Conservation (phyloP, 1,140 invertebrate species). For the Marisa cornuarietis region DNA sequence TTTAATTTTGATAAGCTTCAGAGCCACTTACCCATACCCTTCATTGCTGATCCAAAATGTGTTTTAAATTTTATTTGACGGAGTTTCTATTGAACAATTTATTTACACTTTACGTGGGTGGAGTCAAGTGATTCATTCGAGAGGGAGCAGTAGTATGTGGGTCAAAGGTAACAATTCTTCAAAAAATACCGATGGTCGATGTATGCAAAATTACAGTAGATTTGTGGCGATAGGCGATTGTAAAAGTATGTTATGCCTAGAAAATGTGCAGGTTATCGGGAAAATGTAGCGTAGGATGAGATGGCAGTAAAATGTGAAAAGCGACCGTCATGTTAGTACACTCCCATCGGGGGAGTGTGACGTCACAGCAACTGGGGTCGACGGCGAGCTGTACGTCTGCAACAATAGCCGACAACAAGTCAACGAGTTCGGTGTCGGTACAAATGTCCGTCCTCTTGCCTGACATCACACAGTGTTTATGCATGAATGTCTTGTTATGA, state of each 20-base stretch:
- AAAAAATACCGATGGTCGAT: too few relatives aligned
- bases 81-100: too few relatives aligned
- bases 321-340: too few relatives aligned
- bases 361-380: constrained; percentile 38
- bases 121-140: constrained; percentile 8
- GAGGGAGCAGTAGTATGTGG: neutral
- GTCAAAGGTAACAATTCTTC: constrained; percentile 7
- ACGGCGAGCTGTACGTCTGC: constrained; percentile 20
- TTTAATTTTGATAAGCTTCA: constrained; percentile 10
- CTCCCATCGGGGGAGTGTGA: constrained; percentile 33
- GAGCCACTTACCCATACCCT: too few relatives aligned
- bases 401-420: constrained; percentile 31
- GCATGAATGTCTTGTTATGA: constrained; percentile 33
- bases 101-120: neutral
- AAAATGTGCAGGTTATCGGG: too few relatives aligned
- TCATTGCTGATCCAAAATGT: too few relatives aligned
- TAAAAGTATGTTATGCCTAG: too few relatives aligned
- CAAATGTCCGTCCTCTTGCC: constrained; percentile 1
- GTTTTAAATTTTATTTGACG: too few relatives aligned
- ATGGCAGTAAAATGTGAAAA: too few relatives aligned
- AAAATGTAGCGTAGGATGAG: too few relatives aligned
- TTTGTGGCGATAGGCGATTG: too few relatives aligned
- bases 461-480: constrained; percentile 21
- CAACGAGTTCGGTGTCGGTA: constrained; percentile 9
- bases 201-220: too few relatives aligned